Conservation (phyloP, 2,888 invertebrate genomes). For the Drosophila meridiana region DNA sequence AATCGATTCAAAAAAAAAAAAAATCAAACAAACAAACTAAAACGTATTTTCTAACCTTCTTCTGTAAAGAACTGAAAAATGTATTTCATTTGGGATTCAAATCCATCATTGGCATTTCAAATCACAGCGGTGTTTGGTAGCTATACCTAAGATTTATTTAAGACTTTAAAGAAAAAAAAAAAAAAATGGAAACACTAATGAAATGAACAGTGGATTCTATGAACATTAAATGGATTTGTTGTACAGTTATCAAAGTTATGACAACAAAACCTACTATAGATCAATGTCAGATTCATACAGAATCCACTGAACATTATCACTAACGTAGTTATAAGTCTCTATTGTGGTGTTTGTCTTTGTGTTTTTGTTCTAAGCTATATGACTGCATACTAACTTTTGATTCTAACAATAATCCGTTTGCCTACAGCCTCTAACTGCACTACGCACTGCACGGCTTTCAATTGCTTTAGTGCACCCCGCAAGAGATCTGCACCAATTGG, state of each 20-base stretch:
- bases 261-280: neutral
- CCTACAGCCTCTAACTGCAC: constrained; percentile 73
- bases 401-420: constrained; percentile 71
- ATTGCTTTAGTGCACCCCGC: constrained; percentile 55
- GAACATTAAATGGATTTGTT: neutral
- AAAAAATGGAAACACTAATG: constrained; percentile 2
- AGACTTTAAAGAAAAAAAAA: constrained; percentile 8
- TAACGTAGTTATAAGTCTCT: constrained; percentile 17
- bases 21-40: constrained; percentile 7
- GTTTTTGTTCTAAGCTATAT: constrained; percentile 41
- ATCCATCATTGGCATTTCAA: constrained; percentile 64
- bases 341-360: constrained; percentile 58
- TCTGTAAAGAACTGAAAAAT: constrained; percentile 22
- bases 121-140: constrained; percentile 71
- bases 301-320: constrained; percentile 24
- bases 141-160: constrained; percentile 33
- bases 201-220: constrained; percentile 29
- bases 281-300: neutral
- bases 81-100: constrained; percentile 40
- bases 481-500: constrained; percentile 50
- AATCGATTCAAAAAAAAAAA: constrained; percentile 31
- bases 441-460: constrained; percentile 60
- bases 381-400: constrained; percentile 80
- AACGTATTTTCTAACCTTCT: constrained; percentile 60
- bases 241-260: neutral